Conservation (phyloP, 2,888 invertebrate genomes). For the Lymantria dispar region DNA sequence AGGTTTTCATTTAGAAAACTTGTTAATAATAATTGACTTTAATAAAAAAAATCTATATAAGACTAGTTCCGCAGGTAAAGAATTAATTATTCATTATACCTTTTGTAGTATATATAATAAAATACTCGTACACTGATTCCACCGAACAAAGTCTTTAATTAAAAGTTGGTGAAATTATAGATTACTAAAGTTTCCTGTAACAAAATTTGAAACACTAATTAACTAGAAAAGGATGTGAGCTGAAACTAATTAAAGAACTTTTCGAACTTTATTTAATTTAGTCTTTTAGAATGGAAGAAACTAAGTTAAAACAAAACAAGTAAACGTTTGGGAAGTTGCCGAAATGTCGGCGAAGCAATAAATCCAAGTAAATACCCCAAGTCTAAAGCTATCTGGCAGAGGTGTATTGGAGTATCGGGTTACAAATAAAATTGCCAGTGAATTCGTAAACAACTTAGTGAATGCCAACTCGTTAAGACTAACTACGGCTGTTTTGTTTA, state of each 20-base stretch:
- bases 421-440: conserved; percentile 23
- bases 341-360: conserved; percentile 34
- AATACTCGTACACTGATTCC: too few relatives aligned
- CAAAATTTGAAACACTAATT: conserved; percentile 11
- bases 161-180: conserved; percentile 1
- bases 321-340: conserved; percentile 19
- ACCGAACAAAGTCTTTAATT: too few relatives aligned
- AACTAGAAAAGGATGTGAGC: conserved; percentile 19
- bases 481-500: too few relatives aligned
- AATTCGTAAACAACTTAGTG: conserved; percentile 7
- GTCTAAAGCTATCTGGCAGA: conserved; percentile 19
- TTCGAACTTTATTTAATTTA: conserved; percentile 28
- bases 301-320: conserved; percentile 21
- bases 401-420: conserved; percentile 22
- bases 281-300: conserved; percentile 20
- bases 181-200: conserved; percentile 12
- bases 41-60: too few relatives aligned
- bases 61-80: too few relatives aligned
- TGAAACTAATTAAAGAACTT: conserved; percentile 24
- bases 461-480: conserved; percentile 8
- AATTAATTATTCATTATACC: too few relatives aligned
- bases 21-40: too few relatives aligned
- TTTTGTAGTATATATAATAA: too few relatives aligned
- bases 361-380: conserved; percentile 29
- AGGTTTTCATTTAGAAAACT: too few relatives aligned